Evolutionary conservation across 2,113 vertebrate species (phyloP).

Genomic region (Callospermophilus lateralis): DNA sequence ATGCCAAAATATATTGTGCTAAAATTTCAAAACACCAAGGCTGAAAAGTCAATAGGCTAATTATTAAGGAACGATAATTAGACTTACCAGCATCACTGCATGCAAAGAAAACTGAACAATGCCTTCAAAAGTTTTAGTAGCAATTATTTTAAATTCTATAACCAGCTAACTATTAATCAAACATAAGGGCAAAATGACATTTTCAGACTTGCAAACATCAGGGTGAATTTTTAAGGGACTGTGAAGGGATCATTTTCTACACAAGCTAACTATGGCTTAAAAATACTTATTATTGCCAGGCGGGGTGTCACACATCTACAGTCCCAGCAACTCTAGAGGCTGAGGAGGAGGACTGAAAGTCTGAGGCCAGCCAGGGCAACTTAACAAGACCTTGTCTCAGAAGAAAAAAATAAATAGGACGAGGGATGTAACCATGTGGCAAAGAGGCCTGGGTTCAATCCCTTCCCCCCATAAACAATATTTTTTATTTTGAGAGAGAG

Average conservation of each 20-base stretch:
- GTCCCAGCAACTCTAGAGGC: too few relatives aligned
- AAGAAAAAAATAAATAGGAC: background rate
- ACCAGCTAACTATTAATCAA: background rate
- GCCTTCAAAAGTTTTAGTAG: background rate
- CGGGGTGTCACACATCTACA: background rate
- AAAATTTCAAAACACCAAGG: background rate
- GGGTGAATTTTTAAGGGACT: background rate
- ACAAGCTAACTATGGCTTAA: background rate
- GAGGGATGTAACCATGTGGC: too few relatives aligned
- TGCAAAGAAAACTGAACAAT: background rate
- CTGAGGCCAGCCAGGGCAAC: too few relatives aligned
- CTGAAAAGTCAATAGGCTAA: background rate
- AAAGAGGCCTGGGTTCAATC: too few relatives aligned
- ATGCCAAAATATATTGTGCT: background rate
- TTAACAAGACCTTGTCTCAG: too few relatives aligned
- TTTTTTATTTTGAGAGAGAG: background rate
- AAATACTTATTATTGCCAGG: too few relatives aligned
- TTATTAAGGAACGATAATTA: background rate
- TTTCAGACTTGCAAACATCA: slow-evolving; percentile 2
- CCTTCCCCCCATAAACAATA: background rate
- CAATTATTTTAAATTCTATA: background rate
- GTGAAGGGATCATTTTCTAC: background rate
- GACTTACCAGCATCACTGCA: background rate
- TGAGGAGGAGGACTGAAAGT: too few relatives aligned
- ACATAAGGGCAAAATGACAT: background rate